Conservation (phyloP, 2,888 invertebrate species). For the Coelinius sp. region DNA sequence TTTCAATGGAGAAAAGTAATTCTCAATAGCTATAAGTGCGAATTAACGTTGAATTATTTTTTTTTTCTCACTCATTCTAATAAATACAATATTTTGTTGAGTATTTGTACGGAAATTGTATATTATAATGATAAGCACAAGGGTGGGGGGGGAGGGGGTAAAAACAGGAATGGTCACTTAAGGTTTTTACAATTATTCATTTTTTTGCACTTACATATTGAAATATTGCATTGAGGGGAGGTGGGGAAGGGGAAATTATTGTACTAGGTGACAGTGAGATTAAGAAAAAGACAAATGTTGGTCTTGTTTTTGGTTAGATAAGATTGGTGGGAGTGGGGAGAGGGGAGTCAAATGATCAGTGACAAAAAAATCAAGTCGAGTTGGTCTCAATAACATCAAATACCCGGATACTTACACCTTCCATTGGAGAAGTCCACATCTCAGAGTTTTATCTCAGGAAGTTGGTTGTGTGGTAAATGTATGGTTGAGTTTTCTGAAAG, state of each 20-base stretch:
- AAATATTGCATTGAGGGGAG: not conserved
- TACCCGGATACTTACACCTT: conserved; percentile 59
- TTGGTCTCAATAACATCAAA: conserved; percentile 32
- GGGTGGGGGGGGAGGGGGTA: too few relatives aligned
- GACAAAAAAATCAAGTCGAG: conserved; percentile 34
- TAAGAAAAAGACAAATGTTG: conserved; percentile 65
- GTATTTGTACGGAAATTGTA: not conserved
- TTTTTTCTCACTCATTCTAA: conserved; percentile 1
- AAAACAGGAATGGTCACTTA: conserved; percentile 12
- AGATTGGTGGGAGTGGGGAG: conserved; percentile 51
- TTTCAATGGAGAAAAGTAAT: not conserved
- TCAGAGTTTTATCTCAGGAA: conserved; percentile 63
- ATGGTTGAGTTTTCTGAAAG: conserved; percentile 61
- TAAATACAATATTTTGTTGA: not conserved
- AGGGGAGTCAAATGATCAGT: conserved; percentile 26
- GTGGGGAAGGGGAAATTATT: conserved; percentile 1
- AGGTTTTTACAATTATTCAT: not conserved
- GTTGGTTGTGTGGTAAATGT: conserved; percentile 65
- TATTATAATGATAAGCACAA: not conserved
- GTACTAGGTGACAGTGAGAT: conserved; percentile 52
- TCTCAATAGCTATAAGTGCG: not conserved
- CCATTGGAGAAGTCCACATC: conserved; percentile 60
- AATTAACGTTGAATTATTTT: not conserved
- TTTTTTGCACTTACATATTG: not conserved
- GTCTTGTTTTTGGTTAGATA: conserved; percentile 69